Conservation (phyloP, 2,888 invertebrate genomes). For the Trichogramma evanescens region DNA sequence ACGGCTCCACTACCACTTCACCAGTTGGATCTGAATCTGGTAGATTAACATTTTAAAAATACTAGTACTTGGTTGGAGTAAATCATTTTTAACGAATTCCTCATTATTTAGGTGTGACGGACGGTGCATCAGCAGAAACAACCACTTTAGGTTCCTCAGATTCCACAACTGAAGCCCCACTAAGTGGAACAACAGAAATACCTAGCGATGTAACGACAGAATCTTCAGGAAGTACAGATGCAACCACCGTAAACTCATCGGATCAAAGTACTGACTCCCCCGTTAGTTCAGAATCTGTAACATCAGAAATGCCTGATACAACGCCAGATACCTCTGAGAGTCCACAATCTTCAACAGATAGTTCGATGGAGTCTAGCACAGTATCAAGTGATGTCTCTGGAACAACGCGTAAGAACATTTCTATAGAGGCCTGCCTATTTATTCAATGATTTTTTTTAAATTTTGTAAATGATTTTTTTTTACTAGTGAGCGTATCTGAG, state of each 20-base stretch:
- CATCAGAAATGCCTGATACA: constrained; percentile 26
- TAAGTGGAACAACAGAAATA: constrained; percentile 1
- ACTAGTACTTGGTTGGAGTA: too few species aligned
- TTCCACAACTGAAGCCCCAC: constrained; percentile 21
- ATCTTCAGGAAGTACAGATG: constrained; percentile 24
- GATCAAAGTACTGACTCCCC: constrained; percentile 24
- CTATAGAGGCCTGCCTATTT: background rate
- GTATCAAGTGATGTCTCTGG: constrained; percentile 11
- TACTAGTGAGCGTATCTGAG: constrained; percentile 6
- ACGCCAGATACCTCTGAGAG: constrained; percentile 23
- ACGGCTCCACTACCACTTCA: constrained; percentile 16
- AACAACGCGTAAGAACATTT: constrained; percentile 10
- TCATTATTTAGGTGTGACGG: background rate
- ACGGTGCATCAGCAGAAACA: constrained; percentile 8
- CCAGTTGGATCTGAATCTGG: constrained; percentile 16
- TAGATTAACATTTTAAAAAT: background rate
- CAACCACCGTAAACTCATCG: constrained; percentile 2
- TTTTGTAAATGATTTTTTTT: background rate
- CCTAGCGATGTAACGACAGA: constrained; percentile 17
- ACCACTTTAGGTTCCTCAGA: constrained; percentile 20
- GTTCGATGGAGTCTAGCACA: constrained; percentile 21
- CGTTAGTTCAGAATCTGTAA: constrained; percentile 23
- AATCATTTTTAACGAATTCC: too few species aligned
- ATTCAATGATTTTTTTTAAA: background rate
- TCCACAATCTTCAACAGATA: constrained; percentile 23